Evolutionary conservation across 1,140 invertebrate genomes (phyloP), one percentile per base, ranked within the genome.

Genomic region (Nixonia krombeini): DNA sequence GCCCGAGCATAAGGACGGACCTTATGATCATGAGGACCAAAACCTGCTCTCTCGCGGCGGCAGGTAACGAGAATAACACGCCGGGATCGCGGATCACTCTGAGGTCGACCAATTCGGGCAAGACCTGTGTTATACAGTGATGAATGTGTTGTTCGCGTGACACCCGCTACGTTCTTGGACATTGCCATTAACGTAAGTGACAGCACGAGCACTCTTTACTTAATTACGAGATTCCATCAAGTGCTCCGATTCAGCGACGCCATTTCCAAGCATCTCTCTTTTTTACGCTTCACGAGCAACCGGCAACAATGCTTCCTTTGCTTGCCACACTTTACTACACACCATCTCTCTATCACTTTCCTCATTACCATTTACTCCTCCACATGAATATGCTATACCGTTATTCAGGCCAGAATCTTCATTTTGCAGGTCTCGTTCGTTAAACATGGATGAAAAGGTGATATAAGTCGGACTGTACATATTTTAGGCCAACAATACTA

Each of bases 21-120:
- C 87, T 95, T 35, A 91, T 94, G 87, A 91, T 94, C 49, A 92
- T 94, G 88, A 89, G 92, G 75, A 91, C 91, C 49, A 93, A 93
- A 80, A 92, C 90, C 31, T 91, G 90, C 84, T 89, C 88, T 53
- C 86, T 90, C 76, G 33, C 33, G 15, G 89, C 88, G 4, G 89
- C 90, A 49, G 87, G 86, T 25, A 75, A 74, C 26, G 78, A 80
- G 49, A 80, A 78, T 63, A 80, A 75, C 41, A 58, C 74, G 8
- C 77, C 79, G 1, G 76, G 77, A 50, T 79, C 79, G 28, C 73
- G 79, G 42, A 78, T 79, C 33, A 77, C 75, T 1, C 53, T 79
- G 21, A 62, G 77, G 17, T 69, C 77, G 7, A 57, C 59, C 13
- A 75, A 77, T 25, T 47, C 76, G 21, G 52, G 59, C 15, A 80